Conservation (phyloP, 2,113 vertebrate genomes). For the Spea multiplicata region DNA sequence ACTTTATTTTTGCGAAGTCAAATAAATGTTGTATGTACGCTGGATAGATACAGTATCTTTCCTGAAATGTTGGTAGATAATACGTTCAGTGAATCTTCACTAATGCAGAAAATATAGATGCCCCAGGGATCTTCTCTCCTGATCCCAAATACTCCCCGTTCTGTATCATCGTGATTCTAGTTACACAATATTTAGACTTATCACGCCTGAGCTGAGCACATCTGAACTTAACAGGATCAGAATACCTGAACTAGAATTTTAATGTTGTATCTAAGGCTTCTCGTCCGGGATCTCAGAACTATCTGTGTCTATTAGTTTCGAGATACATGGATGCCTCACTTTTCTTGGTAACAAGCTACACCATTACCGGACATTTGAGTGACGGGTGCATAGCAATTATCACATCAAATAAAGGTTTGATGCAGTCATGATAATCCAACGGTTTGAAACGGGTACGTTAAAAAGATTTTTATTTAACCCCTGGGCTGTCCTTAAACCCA, state of each 20-base stretch:
- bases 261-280: slow-evolving; percentile 11
- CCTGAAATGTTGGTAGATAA: slow-evolving; percentile 45
- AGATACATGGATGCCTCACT: slow-evolving; percentile 1
- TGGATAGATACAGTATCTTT: slow-evolving; percentile 17
- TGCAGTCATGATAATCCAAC: background rate
- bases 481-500: too few relatives aligned
- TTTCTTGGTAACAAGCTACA: background rate
- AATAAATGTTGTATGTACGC: slow-evolving; percentile 8
- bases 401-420: slow-evolving; percentile 19
- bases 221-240: slow-evolving; percentile 33
- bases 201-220: slow-evolving; percentile 44
- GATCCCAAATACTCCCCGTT: slow-evolving; percentile 15
- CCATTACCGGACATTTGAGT: slow-evolving; percentile 14
- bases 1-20: slow-evolving; percentile 17
- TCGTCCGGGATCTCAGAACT: slow-evolving; percentile 1
- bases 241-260: slow-evolving; percentile 31
- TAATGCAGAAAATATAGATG: slow-evolving; percentile 45
- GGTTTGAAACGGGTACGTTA: background rate
- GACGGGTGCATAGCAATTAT: slow-evolving; percentile 35
- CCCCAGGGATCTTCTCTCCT: slow-evolving; percentile 22
- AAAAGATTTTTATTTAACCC: background rate
- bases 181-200: slow-evolving; percentile 43
- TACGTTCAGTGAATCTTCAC: slow-evolving; percentile 46
- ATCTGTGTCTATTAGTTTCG: slow-evolving; percentile 8
- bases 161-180: slow-evolving; percentile 20